phyloP scores from a whole-genome alignment of 2,113 vertebrate species.

The Lasiurus borealis region DNA sequence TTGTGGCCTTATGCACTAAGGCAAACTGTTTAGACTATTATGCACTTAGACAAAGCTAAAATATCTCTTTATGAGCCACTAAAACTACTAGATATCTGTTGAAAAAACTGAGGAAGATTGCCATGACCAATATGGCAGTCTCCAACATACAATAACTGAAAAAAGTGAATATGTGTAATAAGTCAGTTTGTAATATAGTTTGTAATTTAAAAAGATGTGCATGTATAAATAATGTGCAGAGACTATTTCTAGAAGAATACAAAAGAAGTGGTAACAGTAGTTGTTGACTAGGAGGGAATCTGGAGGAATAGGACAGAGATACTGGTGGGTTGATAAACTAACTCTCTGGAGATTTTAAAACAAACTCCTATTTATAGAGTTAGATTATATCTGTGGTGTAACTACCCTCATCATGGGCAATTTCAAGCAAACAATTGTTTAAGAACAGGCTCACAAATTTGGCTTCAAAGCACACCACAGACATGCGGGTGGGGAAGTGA shows the following conservation, averaged over 20 bases:
- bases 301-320: neutral
- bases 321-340: neutral
- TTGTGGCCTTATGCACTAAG: neutral
- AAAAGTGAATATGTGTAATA: neutral
- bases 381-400: neutral
- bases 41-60: neutral
- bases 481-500: neutral
- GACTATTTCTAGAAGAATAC: neutral
- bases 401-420: neutral
- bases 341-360: neutral
- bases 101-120: neutral
- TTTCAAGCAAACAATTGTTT: neutral
- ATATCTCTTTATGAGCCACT: neutral
- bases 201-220: neutral
- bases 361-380: neutral
- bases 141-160: neutral
- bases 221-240: neutral
- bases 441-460: neutral
- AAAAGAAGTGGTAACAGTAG: neutral
- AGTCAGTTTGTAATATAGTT: neutral
- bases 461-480: neutral
- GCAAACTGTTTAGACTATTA: slow-evolving; percentile 14
- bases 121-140: neutral
- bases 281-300: neutral
- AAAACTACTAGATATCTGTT: neutral